Percentiles rank a stretch among this genome's conserved stretches.
These are phyloP conservation scores for Holcopasites calliopsidis DNA, from an alignment of 1,140 invertebrate genomes.

Conservation along the genomic window DNA sequence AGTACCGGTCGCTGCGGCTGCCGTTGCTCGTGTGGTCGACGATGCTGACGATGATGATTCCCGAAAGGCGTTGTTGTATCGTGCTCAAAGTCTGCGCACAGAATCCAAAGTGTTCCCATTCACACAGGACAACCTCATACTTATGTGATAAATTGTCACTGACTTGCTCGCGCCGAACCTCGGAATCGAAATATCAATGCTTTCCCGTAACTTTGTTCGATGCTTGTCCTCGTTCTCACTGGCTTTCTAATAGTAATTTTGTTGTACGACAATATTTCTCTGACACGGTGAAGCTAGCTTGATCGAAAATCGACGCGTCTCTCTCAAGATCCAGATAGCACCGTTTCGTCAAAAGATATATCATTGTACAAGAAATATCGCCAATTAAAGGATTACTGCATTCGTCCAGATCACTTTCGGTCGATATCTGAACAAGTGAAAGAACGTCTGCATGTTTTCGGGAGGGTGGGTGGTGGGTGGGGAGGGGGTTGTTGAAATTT, in stretches of 20 bases:
- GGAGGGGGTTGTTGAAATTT: conserved; percentile 56
- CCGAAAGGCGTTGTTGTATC: conserved; percentile 62
- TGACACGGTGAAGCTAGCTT: too few relatives aligned
- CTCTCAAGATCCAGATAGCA: too few relatives aligned
- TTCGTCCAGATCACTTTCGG: too few relatives aligned
- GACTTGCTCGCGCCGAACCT: background rate
- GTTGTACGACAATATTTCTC: background rate
- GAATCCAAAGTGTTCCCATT: conserved; percentile 79
- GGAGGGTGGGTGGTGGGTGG: too few relatives aligned
- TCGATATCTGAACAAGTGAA: conserved; percentile 20
- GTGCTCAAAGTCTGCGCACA: conserved; percentile 78
- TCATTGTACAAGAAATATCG: too few relatives aligned
- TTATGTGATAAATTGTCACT: conserved; percentile 51
- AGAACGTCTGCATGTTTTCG: conserved; percentile 14
- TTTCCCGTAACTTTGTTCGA: conserved; percentile 27
- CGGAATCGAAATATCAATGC: background rate
- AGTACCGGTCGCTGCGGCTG: conserved; percentile 5
- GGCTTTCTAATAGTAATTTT: conserved; percentile 16
- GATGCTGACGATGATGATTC: conserved; percentile 56
- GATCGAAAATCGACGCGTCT: too few relatives aligned
- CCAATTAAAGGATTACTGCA: too few relatives aligned
- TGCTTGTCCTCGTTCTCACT: conserved; percentile 29
- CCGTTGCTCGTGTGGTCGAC: conserved; percentile 21
- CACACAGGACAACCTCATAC: conserved; percentile 53
- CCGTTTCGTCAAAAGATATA: too few relatives aligned